Evolutionary conservation across 2,888 invertebrate species (phyloP), one percentile per base, ranked within the genome.

Genomic region (Drosophila algonquin): DNA sequence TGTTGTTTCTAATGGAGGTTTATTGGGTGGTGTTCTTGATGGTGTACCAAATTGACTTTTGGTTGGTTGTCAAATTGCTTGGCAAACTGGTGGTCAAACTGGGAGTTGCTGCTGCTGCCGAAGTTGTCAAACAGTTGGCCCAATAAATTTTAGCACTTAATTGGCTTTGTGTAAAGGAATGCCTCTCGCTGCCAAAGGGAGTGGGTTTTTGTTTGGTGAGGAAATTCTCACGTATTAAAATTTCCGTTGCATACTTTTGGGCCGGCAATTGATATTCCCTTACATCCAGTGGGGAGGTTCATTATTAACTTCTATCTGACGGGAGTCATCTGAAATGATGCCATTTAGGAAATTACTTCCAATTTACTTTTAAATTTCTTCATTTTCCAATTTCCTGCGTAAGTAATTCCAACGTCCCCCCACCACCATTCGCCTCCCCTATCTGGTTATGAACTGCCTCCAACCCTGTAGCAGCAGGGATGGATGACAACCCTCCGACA

Each of bases 21-120:
- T 85, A 87, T 85, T 87, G 85, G 87, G 87, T 88, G 87, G 87
- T 85, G 84, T 73, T 77, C 75, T 77, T 87, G 81, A 88, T 86
- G 84, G 79, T 73, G 71, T 72, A 85, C 84, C 57, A 83, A 88
- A 86, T 88, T 86, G 89, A 86, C 89, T 86, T 88, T 88, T 83
- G 81, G 79, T 88, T 72, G 63, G 77, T 71, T 79, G 78, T 74
- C 81, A 87, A 85, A 77, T 75, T 79, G 75, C 69, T 56, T 52
- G 65, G 55, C 78, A 80, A 72, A 67, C 72, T 50, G 35, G 10
- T 55, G 52, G 63, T 57, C 61, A 64, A 70, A 48, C 24, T 24
- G 46, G 18, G 9, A 48, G 47, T 44, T 30, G 24, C 40, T 46
- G 35, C 14, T 24, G 32, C 3, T 71, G 75, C 58, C 77, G 77